Percentiles rank a stretch among this genome's conserved stretches.
Evolutionary conservation across 1,140 invertebrate species (phyloP).

Genomic region (Metopolophium dirhodum): DNA sequence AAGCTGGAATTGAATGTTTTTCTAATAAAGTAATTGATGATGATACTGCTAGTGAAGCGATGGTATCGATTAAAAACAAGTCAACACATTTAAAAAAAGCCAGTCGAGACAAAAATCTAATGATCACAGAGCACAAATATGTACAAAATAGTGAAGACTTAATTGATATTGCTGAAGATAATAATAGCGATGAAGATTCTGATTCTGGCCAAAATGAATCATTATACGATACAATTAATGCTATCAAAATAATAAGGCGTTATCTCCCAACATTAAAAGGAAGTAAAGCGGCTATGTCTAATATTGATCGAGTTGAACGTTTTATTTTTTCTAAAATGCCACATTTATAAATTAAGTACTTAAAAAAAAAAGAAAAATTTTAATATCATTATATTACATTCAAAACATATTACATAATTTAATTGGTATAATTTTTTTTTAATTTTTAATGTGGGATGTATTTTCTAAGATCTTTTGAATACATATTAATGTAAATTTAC

Average conservation of each 20-base stretch:
- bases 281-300: background rate
- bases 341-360: background rate
- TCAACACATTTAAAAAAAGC: background rate
- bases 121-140: background rate
- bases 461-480: no score
- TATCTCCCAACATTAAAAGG: background rate
- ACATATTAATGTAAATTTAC: background rate
- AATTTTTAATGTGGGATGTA: no score
- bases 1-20: background rate
- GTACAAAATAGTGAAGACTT: background rate
- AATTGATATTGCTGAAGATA: background rate
- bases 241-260: background rate
- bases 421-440: no score
- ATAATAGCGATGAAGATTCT: background rate
- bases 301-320: background rate
- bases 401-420: no score
- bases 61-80: background rate
- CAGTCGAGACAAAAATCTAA: background rate
- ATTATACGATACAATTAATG: background rate
- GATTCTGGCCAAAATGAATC: background rate
- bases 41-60: background rate
- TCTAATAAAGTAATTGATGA: background rate
- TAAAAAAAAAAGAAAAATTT: background rate
- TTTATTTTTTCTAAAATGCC: background rate
- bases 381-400: no score